Base-by-base conservation (phyloP, 1,140 invertebrate genomes). In the Aphaenogaster floridana region DNA sequence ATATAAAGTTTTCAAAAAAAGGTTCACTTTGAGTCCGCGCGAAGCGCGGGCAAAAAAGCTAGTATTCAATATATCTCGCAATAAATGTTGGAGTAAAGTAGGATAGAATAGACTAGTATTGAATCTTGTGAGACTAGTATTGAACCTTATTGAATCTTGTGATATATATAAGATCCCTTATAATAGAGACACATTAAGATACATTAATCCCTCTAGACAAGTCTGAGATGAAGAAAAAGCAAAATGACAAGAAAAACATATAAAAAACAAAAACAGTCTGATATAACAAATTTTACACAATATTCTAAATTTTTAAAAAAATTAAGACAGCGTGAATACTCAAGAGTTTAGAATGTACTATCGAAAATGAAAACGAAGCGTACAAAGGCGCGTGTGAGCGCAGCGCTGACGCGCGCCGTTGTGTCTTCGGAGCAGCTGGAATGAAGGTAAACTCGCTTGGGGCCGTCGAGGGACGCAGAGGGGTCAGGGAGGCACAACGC, bases 391-490 rank as follows among this genome's bases (percentile, higher is more conserved):
- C 15, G 13, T 42, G 34, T 39, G 8, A 54, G 21, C 36, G 21
- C 63, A 28, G 15, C 21, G 21, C n/a, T 39, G 48, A 21, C 34
- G 36, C 50, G 34, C 50, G 48, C 50, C 36, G 36, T 71, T 71
- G 78, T 81, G 78, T n/a, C 11, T 54, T 50, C 11, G 9, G 34
- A 69, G 61, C 69, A 74, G n/a, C 17, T 54, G 52, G 39, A 59
- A 13, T 15, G 36, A 69, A 85, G 48, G 59, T 57, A 74, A 34
- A 80, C 45, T 77, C 9, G 34, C n/a, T 61, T n/a, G 36, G 11
- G 86, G 88, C 50, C 42, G 86, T 81, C 52, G 86, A 76, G 86
- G 42, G 57, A 71, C 28, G 34, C 11, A 15, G 52, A 39, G 48
- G 48, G 54, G 76, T 48, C 11, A 42, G 68, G 57, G 68, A 54